These are phyloP conservation scores for Ennomos fuscantarius DNA, from an alignment of 2,888 invertebrate species.

Conservation along the genomic window DNA sequence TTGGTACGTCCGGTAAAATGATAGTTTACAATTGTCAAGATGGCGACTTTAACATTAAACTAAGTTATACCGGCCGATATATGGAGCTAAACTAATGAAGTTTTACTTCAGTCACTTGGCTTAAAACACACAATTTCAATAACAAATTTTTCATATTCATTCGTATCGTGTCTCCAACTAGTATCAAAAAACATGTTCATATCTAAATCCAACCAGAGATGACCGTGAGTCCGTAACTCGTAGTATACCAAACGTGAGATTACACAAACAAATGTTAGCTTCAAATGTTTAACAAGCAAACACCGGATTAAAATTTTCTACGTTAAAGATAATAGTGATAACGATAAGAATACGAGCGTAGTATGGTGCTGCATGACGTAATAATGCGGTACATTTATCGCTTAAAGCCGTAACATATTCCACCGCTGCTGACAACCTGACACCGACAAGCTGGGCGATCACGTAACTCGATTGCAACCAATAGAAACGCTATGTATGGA, in stretches of 20 bases:
- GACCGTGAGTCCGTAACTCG: constrained; percentile 21
- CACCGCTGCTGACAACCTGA: too few species aligned
- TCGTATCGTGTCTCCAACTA: neutral
- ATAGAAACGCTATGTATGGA: too few species aligned
- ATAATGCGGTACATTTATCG: constrained; percentile 32
- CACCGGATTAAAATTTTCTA: constrained; percentile 43
- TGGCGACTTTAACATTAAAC: too few species aligned
- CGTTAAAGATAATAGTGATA: constrained; percentile 36
- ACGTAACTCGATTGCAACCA: too few species aligned
- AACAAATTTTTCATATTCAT: neutral
- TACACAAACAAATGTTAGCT: constrained; percentile 49
- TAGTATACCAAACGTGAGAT: constrained; percentile 42
- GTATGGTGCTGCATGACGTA: constrained; percentile 32
- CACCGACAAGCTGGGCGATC: too few species aligned
- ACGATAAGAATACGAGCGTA: constrained; percentile 29
- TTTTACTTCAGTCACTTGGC: too few species aligned
- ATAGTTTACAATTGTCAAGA: too few species aligned
- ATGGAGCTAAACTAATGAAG: too few species aligned
- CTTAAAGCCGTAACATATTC: too few species aligned
- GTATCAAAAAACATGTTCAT: neutral
- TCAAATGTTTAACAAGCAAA: constrained; percentile 41
- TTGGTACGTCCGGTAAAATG: too few species aligned
- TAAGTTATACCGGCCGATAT: too few species aligned
- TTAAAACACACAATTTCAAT: too few species aligned
- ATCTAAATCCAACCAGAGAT: constrained; percentile 4